phyloP scores from a whole-genome alignment of 2,797 vertebrate species.

The Amphiprion clarkii region DNA sequence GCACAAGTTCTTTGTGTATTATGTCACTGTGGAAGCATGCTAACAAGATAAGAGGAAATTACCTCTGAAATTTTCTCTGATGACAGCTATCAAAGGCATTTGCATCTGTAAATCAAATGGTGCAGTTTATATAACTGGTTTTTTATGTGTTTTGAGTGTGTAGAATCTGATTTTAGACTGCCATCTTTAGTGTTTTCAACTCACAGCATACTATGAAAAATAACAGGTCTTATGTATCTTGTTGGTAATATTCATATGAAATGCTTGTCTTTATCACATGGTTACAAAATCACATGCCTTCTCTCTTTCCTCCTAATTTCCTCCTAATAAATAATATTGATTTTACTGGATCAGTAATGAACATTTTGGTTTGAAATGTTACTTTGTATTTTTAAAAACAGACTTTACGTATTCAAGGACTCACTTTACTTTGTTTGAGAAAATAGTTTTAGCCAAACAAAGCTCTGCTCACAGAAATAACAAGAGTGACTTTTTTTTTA shows the following conservation, averaged over 20 bases:
- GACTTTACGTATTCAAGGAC: not conserved
- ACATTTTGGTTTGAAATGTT: constrained; percentile 15
- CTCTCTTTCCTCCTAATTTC: constrained; percentile 5
- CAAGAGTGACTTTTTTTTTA: constrained; percentile 15
- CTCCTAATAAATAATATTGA: not conserved
- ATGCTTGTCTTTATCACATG: constrained; percentile 16
- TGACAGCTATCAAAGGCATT: constrained; percentile 54
- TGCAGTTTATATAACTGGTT: constrained; percentile 28
- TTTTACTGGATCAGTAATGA: not conserved
- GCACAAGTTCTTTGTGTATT: constrained; percentile 34
- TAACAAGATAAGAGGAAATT: constrained; percentile 57
- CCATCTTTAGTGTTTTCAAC: constrained; percentile 27
- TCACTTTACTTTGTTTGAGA: not conserved
- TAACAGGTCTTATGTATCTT: constrained; percentile 18
- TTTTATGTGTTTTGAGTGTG: constrained; percentile 40
- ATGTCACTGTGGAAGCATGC: constrained; percentile 13
- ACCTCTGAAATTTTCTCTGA: constrained; percentile 43
- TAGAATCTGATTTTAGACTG: constrained; percentile 29
- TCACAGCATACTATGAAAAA: constrained; percentile 21
- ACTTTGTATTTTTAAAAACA: constrained; percentile 1
- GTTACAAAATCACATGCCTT: constrained; percentile 14
- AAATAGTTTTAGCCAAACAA: not conserved
- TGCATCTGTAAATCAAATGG: constrained; percentile 50
- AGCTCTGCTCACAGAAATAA: not conserved
- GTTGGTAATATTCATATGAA: constrained; percentile 30